Evolutionary conservation across 2,888 invertebrate species (phyloP), one percentile per base, ranked within the genome.

Genomic region (Chaitophorus viminalis): DNA sequence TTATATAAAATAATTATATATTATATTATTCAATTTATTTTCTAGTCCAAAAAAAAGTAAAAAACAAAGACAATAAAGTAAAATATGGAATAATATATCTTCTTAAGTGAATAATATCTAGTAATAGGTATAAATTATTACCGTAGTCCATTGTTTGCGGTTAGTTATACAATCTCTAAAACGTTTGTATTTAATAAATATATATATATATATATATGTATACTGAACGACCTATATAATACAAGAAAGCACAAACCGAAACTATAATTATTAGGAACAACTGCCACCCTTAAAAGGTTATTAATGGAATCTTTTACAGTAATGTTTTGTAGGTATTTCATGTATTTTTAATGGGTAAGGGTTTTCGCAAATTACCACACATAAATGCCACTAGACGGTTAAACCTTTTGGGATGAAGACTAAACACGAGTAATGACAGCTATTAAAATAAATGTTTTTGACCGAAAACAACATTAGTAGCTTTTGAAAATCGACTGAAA

Each of bases 291-390:
- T 39, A 39, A 70, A 81, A 14, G 39, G 68, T 25, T 11, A 11
- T 68, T 25, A 68, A 68, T 68, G 11, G 3, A 68, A n/a, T 21
- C 14, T 81, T 46, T 46, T 9, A 81, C 29, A 68, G n/a, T 11
- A 29, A 68, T 68, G 29, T 68, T 68, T n/a, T 29, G n/a, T n/a
- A n/a, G n/a, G 14, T 39, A 36, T 79, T 65, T 39, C 18, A 46
- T 70, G 52, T 33, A 46, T 81, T 72, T 72, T 31, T 52, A 21
- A 52, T 46, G 70, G 52, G 33, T 77, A 85, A 85, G 21, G 77
- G 68, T 74, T 78, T 85, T 77, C 52, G 85, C 77, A 78, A 85
- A 77, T 85, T 85, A 77, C 77, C 46, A 54, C 46, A n/a, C 29
- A 6, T 52, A 33, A 31, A 25, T 14, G n/a, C 29, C 36, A 36